A percentile compares a stretch with the other conserved stretches of the same genome.
These are phyloP conservation scores for Drosophila ambigua DNA, from an alignment of 1,140 invertebrate species.

Conservation along the genomic window DNA sequence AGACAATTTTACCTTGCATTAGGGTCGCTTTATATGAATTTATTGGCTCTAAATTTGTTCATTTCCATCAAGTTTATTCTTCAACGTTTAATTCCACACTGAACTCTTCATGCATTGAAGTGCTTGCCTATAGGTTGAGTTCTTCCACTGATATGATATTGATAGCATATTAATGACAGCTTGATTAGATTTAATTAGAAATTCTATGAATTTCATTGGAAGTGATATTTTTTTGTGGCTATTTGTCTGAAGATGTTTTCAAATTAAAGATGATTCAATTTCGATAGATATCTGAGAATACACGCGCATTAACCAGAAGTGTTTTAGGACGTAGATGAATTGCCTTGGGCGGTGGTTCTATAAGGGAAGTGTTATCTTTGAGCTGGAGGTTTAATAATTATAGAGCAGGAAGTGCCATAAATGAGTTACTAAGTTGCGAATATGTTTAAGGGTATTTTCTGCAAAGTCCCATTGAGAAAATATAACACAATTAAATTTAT, in stretches of 20 bases:
- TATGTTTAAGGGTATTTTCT: too few relatives aligned
- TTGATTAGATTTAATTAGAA: conserved; percentile 48
- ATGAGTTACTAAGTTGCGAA: too few relatives aligned
- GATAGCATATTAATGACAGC: conserved; percentile 37
- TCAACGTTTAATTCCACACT: conserved; percentile 12
- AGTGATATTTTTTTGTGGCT: conserved; percentile 4
- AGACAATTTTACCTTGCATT: conserved; percentile 25
- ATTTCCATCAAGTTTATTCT: neutral
- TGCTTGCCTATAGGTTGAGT: conserved; percentile 6
- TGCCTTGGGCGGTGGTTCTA: neutral
- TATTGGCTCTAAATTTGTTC: neutral
- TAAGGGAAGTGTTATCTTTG: too few relatives aligned
- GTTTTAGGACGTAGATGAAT: conserved; percentile 4
- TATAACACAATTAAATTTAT: too few relatives aligned
- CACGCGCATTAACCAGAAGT: conserved; percentile 15
- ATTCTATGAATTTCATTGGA: conserved; percentile 24
- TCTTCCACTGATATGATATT: conserved; percentile 18
- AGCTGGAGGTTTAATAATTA: too few relatives aligned
- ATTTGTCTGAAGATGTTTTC: neutral
- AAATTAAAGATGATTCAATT: conserved; percentile 16
- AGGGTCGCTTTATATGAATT: neutral
- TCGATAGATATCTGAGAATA: conserved; percentile 10
- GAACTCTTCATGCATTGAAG: neutral
- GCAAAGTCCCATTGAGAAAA: too few relatives aligned
- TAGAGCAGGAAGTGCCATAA: too few relatives aligned